phyloP scores from a whole-genome alignment of 2,888 invertebrate species.

The Imbricaverruca yamaguchii region DNA sequence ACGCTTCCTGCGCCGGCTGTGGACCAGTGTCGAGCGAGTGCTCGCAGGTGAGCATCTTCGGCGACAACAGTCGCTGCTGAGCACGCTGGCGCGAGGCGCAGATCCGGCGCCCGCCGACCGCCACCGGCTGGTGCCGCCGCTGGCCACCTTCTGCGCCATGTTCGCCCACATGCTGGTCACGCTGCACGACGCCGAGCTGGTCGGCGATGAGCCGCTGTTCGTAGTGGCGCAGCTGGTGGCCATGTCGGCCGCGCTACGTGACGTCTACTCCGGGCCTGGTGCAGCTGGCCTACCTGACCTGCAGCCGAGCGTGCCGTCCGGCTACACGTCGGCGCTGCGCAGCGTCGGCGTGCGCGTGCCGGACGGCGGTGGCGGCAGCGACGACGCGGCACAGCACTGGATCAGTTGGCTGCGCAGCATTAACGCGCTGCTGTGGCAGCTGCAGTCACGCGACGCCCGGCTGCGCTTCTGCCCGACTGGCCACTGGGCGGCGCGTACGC shows the following conservation, averaged over 20 bases:
- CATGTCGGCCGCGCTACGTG: conserved; percentile 63
- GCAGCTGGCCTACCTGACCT: conserved; percentile 72
- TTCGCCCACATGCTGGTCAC: conserved; percentile 73
- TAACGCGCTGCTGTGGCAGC: conserved; percentile 57
- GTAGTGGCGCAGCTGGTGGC: conserved; percentile 62
- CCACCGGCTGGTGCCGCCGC: conserved; percentile 61
- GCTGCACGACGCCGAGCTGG: conserved; percentile 75
- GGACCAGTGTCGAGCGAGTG: conserved; percentile 51
- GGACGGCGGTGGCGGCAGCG: too few species aligned
- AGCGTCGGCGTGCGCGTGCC: not conserved
- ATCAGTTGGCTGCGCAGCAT: not conserved
- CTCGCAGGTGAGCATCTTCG: conserved; percentile 47
- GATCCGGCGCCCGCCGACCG: conserved; percentile 54
- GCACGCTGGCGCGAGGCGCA: conserved; percentile 59
- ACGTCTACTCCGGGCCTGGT: conserved; percentile 76
- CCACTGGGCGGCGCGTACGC: conserved; percentile 50
- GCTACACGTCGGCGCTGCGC: conserved; percentile 3
- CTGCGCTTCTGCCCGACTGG: conserved; percentile 64
- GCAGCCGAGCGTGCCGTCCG: conserved; percentile 31
- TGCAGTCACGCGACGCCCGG: conserved; percentile 79
- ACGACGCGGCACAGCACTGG: conserved; percentile 1
- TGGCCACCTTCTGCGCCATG: conserved; percentile 75
- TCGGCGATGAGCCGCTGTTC: conserved; percentile 54
- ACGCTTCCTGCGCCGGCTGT: conserved; percentile 64
- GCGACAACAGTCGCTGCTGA: conserved; percentile 48